phyloP scores from a whole-genome alignment of 1,140 invertebrate genomes.

The Solen grandis region DNA sequence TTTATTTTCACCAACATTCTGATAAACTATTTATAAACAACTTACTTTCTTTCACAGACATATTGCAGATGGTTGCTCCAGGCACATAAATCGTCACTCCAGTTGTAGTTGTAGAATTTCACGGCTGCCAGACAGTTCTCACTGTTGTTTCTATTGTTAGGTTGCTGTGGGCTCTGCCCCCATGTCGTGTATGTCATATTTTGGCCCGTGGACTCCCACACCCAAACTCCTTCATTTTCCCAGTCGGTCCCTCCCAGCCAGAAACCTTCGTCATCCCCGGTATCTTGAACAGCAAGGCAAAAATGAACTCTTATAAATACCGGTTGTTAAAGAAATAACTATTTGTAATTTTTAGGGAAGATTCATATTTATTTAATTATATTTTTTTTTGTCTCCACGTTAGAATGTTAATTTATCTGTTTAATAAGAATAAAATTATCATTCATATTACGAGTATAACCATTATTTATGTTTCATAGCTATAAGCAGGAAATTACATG shows the following conservation, averaged over 20 bases:
- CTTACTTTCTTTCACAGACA: conserved; percentile 35
- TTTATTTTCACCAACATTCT: too few species aligned
- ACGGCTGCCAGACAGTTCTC: conserved; percentile 28
- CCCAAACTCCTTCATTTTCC: background rate
- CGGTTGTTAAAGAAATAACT: too few species aligned
- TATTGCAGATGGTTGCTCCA: conserved; percentile 8
- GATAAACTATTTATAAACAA: too few species aligned
- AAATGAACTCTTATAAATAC: too few species aligned
- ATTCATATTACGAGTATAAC: too few species aligned
- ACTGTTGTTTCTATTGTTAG: conserved; percentile 24
- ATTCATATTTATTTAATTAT: too few species aligned
- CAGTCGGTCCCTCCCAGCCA: conserved; percentile 21
- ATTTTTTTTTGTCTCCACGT: too few species aligned
- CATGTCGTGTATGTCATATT: background rate
- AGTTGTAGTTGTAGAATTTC: conserved; percentile 23
- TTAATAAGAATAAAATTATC: too few species aligned
- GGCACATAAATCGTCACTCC: conserved; percentile 34
- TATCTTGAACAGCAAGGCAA: conserved; percentile 10
- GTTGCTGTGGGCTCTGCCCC: conserved; percentile 11
- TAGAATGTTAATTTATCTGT: too few species aligned
- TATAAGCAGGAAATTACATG: too few species aligned
- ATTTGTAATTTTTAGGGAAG: too few species aligned
- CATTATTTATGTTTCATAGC: too few species aligned
- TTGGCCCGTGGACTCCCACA: conserved; percentile 10
- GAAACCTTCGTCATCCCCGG: conserved; percentile 5